Base-by-base conservation (phyloP, 2,888 invertebrate species). In the Ethmia dodecea region DNA sequence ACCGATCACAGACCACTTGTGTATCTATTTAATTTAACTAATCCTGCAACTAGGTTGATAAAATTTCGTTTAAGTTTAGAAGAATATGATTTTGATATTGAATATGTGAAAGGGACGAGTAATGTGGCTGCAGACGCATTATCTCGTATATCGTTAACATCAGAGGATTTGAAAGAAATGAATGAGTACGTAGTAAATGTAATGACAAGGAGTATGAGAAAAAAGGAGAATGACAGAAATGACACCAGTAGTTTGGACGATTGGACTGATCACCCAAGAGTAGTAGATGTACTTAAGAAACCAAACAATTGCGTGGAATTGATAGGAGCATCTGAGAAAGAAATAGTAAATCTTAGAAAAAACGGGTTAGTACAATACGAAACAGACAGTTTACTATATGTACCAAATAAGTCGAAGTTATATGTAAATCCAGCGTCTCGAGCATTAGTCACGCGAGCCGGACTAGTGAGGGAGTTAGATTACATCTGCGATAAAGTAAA, bases 121-220 rank as follows among this genome's bases (percentile, higher is more conserved):
- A 45, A 45, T 12, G 43, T 39, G 0, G 45, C 47, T 12, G 48
- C 49, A 0, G 47, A 49, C 12, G 47, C 50, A 1, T 13, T 49
- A n/a, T 48, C 46, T 3, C 30, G 48, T 16, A 26, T 47, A 4
- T 18, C 5, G 5, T 5, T 28, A 9, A n/a, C 14, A n/a, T 10
- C 10, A 3, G 16, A 28, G 3, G 28, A 28, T 6, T 13, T 22
- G 18, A 24, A 13, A 22, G 9, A 27, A 9, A 27, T 16, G 27
- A 12, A 13, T 27, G 27, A 27, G n/a, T 3, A 27, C 5, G n/a
- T 16, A 9, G 18, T 33, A 6, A 27, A 27, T 12, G 27, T 33
- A 13, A 27, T 33, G 27, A 33, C 33, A 1, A 9, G 33, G 18
- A 8, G 5, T 4, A 18, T 16, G 8, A 22, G 16, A 20, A 12